Evolutionary conservation across 2,113 vertebrate species (phyloP).

Genomic region (Pyrgilauda ruficollis): DNA sequence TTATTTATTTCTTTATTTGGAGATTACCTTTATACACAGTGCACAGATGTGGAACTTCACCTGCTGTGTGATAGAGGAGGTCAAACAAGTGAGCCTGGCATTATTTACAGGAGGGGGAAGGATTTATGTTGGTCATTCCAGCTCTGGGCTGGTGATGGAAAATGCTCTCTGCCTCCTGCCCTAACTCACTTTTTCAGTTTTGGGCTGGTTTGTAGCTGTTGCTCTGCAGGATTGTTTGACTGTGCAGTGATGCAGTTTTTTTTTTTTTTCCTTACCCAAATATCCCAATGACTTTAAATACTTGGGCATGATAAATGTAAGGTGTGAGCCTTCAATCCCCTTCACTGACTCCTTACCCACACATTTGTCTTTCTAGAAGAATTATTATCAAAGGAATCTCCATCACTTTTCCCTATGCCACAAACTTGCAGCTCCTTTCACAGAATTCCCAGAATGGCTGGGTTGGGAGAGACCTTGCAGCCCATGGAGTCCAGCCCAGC

Average conservation of each 20-base stretch:
- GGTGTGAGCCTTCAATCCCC: accelerated
- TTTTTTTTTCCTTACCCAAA: background rate
- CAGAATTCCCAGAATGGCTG: too few relatives aligned
- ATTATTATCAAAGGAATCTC: background rate
- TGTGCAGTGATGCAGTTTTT: background rate
- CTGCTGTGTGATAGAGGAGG: background rate
- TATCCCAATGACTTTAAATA: background rate
- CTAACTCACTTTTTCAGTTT: background rate
- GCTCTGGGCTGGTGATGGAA: background rate
- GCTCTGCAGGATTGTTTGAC: background rate
- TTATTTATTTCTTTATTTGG: background rate
- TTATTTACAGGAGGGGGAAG: background rate
- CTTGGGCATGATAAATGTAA: background rate
- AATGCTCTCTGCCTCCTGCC: background rate
- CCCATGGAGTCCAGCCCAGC: background rate
- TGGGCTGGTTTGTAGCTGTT: background rate
- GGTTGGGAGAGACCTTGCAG: too few relatives aligned
- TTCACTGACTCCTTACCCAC: background rate
- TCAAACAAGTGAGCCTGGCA: background rate
- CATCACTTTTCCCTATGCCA: accelerated
- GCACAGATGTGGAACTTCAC: background rate
- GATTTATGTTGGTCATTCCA: background rate
- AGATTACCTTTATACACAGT: background rate
- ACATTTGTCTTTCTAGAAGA: background rate
- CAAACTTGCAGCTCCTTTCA: background rate